Evolutionary conservation across 2,888 invertebrate genomes (phyloP).

Genomic region (Amphipyra berbera): DNA sequence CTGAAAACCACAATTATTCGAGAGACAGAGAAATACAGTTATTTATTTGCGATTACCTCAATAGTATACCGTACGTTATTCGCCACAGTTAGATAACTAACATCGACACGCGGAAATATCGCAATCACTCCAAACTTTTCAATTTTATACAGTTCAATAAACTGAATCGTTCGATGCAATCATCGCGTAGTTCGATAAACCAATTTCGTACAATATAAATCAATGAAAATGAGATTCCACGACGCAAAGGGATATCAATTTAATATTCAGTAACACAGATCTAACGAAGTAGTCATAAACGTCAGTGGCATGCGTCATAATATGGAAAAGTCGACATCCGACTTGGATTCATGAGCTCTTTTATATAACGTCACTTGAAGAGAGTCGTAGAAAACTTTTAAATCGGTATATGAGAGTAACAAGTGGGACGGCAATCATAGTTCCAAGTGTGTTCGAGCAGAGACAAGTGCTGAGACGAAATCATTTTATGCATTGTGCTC

Average conservation of each 20-base stretch:
- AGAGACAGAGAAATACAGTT: background rate
- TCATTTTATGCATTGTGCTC: slow-evolving; percentile 63
- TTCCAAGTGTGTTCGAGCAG: slow-evolving; percentile 53
- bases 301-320: slow-evolving; percentile 65
- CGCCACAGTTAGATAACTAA: slow-evolving; percentile 15
- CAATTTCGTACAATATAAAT: slow-evolving; percentile 76
- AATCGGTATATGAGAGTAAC: slow-evolving; percentile 74
- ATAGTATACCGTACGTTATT: background rate
- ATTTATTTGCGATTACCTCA: slow-evolving; percentile 1
- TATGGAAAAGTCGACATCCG: slow-evolving; percentile 65
- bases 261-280: slow-evolving; percentile 66
- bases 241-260: slow-evolving; percentile 68
- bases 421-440: slow-evolving; percentile 71
- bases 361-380: slow-evolving; percentile 77
- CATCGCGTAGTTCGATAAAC: slow-evolving; percentile 74
- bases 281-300: slow-evolving; percentile 63
- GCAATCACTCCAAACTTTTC: slow-evolving; percentile 63
- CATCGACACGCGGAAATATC: slow-evolving; percentile 50
- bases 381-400: slow-evolving; percentile 75
- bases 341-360: slow-evolving; percentile 73
- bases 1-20: slow-evolving; percentile 32
- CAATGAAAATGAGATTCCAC: slow-evolving; percentile 69
- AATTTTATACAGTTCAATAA: slow-evolving; percentile 73
- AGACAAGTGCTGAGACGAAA: slow-evolving; percentile 57
- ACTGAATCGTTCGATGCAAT: slow-evolving; percentile 74